A percentile compares a stretch with the other conserved stretches of the same genome.
Conservation (phyloP, 2,113 vertebrate species). For the Myrmophylax atrothorax region DNA sequence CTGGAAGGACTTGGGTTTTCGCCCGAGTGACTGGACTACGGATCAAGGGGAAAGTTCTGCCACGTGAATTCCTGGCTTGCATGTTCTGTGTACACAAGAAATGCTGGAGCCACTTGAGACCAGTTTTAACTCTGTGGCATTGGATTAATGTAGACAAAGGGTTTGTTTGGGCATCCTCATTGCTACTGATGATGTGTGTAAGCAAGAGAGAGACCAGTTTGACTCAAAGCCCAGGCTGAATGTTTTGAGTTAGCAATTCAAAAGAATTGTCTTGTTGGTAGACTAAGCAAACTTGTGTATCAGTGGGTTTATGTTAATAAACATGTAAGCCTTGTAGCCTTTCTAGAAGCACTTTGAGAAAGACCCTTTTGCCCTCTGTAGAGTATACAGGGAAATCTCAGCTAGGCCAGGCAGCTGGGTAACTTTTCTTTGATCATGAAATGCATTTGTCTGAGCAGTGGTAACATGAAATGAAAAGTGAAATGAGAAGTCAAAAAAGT, state of each 20-base stretch:
- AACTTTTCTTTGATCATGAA: background rate
- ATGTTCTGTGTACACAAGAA: background rate
- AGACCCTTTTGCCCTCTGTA: background rate
- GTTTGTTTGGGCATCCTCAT: background rate
- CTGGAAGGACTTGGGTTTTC: background rate
- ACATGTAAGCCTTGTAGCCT: background rate
- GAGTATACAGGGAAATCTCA: background rate
- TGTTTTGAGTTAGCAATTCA: background rate
- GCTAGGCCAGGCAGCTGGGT: background rate
- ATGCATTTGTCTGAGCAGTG: background rate
- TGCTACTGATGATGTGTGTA: background rate
- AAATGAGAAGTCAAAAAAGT: background rate
- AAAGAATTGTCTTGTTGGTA: background rate
- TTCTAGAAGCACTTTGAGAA: background rate
- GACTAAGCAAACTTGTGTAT: conserved; percentile 24
- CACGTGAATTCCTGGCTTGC: background rate
- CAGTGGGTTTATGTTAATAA: background rate
- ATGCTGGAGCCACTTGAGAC: background rate
- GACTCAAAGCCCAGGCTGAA: background rate
- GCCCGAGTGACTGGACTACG: fast-evolving
- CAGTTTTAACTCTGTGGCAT: fast-evolving
- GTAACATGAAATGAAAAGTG: background rate
- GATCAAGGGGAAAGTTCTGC: background rate
- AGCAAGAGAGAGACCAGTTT: background rate
- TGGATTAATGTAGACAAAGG: background rate